Conservation (phyloP, 2,113 vertebrate genomes). For the Thomomys bottae region DNA sequence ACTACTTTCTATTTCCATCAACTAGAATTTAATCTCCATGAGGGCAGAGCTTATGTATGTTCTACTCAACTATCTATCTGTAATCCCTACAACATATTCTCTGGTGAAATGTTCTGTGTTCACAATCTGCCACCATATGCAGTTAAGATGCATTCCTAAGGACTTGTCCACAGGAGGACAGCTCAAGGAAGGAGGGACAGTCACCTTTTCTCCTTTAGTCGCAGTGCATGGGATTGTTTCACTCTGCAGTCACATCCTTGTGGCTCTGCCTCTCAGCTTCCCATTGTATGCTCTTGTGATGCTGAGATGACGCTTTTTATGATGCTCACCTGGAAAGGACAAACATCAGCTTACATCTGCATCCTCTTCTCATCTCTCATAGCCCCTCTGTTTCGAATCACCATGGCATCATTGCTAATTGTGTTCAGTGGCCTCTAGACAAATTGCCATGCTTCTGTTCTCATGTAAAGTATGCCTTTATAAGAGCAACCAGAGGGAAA, state of each 20-base stretch:
- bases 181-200: background rate
- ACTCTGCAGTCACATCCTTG: accelerated
- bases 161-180: background rate
- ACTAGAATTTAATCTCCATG: background rate
- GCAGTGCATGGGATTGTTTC: background rate
- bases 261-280: background rate
- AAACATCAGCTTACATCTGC: background rate
- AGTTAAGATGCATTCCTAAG: background rate
- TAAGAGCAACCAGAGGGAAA: background rate
- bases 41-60: background rate
- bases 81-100: background rate
- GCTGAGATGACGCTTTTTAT: background rate
- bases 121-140: background rate
- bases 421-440: background rate
- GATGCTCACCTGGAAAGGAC: background rate
- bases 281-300: background rate
- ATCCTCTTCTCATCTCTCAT: background rate
- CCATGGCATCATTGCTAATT: background rate
- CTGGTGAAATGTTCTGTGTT: background rate
- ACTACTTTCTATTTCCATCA: background rate
- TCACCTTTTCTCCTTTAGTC: background rate
- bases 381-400: background rate
- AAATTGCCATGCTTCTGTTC: background rate
- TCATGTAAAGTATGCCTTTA: background rate
- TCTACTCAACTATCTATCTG: background rate